phyloP scores from a whole-genome alignment of 2,888 invertebrate genomes.

The Drosophila gaucha region DNA sequence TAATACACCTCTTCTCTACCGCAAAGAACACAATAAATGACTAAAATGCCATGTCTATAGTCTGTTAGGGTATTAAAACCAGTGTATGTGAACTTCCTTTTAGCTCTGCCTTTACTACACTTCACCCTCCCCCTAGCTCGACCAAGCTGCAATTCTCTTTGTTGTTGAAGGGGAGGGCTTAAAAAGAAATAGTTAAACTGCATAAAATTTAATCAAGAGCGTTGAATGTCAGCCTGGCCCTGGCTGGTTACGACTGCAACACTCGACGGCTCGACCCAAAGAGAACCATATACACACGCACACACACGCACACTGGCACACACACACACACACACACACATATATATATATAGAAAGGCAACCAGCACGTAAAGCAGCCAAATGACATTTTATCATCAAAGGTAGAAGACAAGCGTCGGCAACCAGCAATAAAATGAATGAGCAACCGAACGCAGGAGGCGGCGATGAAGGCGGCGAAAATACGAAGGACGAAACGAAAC shows the following conservation, averaged over 20 bases:
- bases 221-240: slow-evolving; percentile 78
- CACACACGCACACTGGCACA: slow-evolving; percentile 1
- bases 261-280: slow-evolving; percentile 23
- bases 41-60: no score
- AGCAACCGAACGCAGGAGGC: slow-evolving; percentile 44
- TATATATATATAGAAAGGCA: neutral
- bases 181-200: slow-evolving; percentile 78
- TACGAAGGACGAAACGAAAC: slow-evolving; percentile 9
- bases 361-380: slow-evolving; percentile 74
- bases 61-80: slow-evolving; percentile 25
- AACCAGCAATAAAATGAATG: slow-evolving; percentile 64
- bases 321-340: neutral
- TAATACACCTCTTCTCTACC: neutral
- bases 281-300: slow-evolving; percentile 18
- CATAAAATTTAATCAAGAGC: slow-evolving; percentile 81
- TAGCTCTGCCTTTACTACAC: neutral
- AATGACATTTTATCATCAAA: slow-evolving; percentile 82
- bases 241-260: slow-evolving; percentile 54
- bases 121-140: neutral
- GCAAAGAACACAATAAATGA: neutral
- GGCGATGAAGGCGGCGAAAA: neutral
- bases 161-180: slow-evolving; percentile 19
- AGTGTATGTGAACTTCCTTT: slow-evolving; percentile 33
- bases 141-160: slow-evolving; percentile 9
- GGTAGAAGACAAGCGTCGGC: slow-evolving; percentile 62